Evolutionary conservation across 2,797 vertebrate genomes (phyloP), one percentile per base, ranked within the genome.

Genomic region (Heteromormyrus szaboi): DNA sequence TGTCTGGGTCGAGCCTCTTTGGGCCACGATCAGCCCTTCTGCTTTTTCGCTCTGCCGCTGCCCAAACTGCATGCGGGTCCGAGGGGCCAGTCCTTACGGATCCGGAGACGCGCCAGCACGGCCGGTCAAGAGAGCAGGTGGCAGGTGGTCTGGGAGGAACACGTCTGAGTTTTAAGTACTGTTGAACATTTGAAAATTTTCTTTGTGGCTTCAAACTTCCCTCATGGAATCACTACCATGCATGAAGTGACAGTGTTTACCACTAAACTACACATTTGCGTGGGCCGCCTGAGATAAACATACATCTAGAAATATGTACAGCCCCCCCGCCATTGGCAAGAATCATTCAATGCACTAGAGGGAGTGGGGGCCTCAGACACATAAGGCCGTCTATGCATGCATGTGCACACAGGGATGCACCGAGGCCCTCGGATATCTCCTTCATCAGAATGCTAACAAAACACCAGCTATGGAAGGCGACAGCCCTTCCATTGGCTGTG

Each of bases 1-100:
- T 90, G 90, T 92, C 90, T 90, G 59, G 53, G 90, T 91, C 92
- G 92, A 92, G 91, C 93, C 93, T 93, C 91, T 91, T 91, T 92
- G 93, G 92, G 91, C 92, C 53, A 33, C 68, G 85, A 85, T 88
- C 76, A 29, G 37, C 53, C 12, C 22, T 81, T 86, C 88, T 89
- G 83, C 84, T 92, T 92, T 89, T 44, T 93, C 88, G 72, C 89
- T 87, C 76, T 87, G 46, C 62, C 25, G 62, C 72, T 76, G 56
- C 56, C n/a, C 11, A n/a, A 25, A 22, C 56, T 9, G 33, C 79
- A 46, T 44, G 68, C 51, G 33, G 88, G 72, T 76, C 46, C 17
- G 89, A 83, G 72, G 12, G 11, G 79, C 7, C 41, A 86, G 6
- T 53, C 88, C 89, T 87, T n/a, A 56, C 9, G n/a, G 53, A 59